Evolutionary conservation across 2,113 vertebrate species (phyloP).

Genomic region (Muntiacus muntjak): DNA sequence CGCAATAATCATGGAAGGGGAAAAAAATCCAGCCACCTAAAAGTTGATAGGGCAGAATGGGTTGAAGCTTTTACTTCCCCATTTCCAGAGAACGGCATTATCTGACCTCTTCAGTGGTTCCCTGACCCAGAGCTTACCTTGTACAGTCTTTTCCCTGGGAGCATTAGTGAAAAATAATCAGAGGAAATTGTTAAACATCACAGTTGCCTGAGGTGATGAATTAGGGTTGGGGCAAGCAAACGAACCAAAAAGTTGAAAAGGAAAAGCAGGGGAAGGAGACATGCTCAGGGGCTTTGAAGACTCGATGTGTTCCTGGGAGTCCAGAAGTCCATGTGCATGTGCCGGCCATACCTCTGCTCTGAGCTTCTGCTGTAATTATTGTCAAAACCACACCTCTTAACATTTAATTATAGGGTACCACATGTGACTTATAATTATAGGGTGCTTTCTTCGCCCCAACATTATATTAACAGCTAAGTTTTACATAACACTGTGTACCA

Average conservation of each 20-base stretch:
- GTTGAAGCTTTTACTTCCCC: neutral
- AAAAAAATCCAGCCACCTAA: neutral
- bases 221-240: neutral
- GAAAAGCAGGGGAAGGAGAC: neutral
- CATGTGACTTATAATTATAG: neutral
- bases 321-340: neutral
- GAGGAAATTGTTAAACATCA: neutral
- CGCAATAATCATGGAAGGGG: neutral
- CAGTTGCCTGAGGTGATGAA: neutral
- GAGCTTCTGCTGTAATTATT: neutral
- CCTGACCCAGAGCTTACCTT: neutral
- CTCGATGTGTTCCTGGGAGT: neutral
- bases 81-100: neutral
- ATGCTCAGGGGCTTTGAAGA: neutral
- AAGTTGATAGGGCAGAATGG: neutral
- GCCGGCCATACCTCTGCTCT: neutral
- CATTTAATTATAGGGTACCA: neutral
- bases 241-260: neutral
- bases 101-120: neutral
- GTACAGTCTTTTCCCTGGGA: neutral
- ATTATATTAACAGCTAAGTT: constrained; percentile 14
- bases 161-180: neutral
- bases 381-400: neutral
- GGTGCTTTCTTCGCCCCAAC: neutral
- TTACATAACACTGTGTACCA: neutral